Conservation (phyloP, 2,888 invertebrate species). For the Ditula angustiorana region DNA sequence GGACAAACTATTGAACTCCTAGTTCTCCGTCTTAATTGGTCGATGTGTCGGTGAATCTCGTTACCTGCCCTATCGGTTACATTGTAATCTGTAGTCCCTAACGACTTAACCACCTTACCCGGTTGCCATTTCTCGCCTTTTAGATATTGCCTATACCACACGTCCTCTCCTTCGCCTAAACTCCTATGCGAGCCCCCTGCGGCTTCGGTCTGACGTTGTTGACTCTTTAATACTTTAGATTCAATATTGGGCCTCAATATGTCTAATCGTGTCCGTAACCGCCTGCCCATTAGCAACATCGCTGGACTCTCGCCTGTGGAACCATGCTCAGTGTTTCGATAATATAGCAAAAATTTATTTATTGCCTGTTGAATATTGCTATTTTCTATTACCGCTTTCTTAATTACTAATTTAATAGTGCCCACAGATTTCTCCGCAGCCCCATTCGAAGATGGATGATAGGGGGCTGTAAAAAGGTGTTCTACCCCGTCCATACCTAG, state of each 20-base stretch:
- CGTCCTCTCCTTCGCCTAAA: not conserved
- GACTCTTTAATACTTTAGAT: not conserved
- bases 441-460: not conserved
- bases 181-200: not conserved
- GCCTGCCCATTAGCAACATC: slow-evolving; percentile 24
- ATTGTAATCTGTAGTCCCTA: not conserved
- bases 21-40: too few relatives aligned
- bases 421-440: not conserved
- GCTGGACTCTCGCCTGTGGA: slow-evolving; percentile 37
- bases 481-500: not conserved
- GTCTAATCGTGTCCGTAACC: slow-evolving; percentile 25
- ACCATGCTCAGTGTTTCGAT: slow-evolving; percentile 35
- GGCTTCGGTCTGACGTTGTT: not conserved
- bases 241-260: not conserved
- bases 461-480: not conserved
- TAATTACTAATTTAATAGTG: not conserved
- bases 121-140: slow-evolving; percentile 1
- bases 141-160: not conserved
- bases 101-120: not conserved
- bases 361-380: not conserved
- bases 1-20: too few relatives aligned
- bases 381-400: not conserved
- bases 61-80: too few relatives aligned
- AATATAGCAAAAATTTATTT: slow-evolving; percentile 5
- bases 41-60: too few relatives aligned